Evolutionary conservation across 2,888 invertebrate genomes (phyloP), one percentile per base, ranked within the genome.

Genomic region (Pherbina coryleti): DNA sequence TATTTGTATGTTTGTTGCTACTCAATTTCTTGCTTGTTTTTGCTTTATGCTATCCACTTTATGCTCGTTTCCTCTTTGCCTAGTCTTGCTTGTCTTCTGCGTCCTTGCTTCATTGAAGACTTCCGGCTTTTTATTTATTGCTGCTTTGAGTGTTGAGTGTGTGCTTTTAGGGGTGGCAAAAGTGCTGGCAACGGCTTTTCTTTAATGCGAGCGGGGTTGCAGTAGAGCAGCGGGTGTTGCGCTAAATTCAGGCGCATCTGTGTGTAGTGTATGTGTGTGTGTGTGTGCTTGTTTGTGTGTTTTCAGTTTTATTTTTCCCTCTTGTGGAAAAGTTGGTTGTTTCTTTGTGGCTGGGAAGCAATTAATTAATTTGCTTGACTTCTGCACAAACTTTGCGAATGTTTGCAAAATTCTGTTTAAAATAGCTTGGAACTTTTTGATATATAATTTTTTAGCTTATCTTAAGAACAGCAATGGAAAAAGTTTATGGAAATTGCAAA

Each of bases 41-140:
- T 22, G 55, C 19, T 19, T 8, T 53, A 5, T 22, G 55, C 44
- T 44, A 44, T 44, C 11, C 44, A 44, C 44, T 44, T 44, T 44
- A 11, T 44, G 44, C 44, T 44, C 14, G 44, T 44, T 44, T 44
- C 44, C 44, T 44, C 14, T 44, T 44, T 44, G 44, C 44, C 44
- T 44, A 55, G 19, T 55, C 22, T 55, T 22, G n/a, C 22, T n/a
- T 22, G 55, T 19, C 64, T 34, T 7, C 64, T n/a, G 51, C 51
- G 53, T 69, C 28, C 69, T 71, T 53, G 37, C 57, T 55, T 31
- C 53, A 55, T 55, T 55, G 34, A 71, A 14, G 55, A 55, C 19
- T 71, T 71, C 71, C 71, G 55, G 55, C 55, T 71, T 71, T 55
- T 71, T 51, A 70, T 70, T 71, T 71, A 71, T 57, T 31, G 55